A percentile compares a stretch with the other conserved stretches of the same genome.
Conservation (phyloP, 2,113 vertebrate species). For the Chlorocebus sabaeus region DNA sequence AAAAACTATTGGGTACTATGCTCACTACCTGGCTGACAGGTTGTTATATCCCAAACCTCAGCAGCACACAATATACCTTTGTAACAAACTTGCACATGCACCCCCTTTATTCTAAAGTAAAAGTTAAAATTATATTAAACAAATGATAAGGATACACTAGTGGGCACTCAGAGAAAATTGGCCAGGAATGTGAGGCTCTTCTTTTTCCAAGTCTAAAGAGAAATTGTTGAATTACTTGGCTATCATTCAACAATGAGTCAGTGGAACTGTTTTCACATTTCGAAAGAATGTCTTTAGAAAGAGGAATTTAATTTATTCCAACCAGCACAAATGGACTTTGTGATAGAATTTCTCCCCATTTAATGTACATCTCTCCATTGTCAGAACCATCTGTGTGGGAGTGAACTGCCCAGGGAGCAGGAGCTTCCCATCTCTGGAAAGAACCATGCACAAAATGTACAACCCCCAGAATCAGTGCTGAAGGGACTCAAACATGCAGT, state of each 20-base stretch:
- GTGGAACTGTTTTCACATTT: background rate
- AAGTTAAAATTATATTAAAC: background rate
- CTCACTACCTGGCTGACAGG: too few species aligned
- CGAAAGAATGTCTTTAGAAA: conserved; percentile 1
- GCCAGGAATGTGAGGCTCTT: background rate
- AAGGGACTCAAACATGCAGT: background rate
- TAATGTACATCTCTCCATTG: background rate
- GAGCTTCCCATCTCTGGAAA: background rate
- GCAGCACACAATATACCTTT: too few species aligned
- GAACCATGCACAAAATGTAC: rapidly evolving
- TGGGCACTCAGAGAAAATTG: background rate
- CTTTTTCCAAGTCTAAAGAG: background rate
- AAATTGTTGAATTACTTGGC: background rate
- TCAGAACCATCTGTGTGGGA: background rate
- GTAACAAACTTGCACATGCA: too few species aligned
- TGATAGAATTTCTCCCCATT: background rate
- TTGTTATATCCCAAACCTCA: too few species aligned
- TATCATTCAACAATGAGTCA: background rate
- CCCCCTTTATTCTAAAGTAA: too few species aligned
- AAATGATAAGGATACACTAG: background rate
- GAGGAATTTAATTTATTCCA: background rate
- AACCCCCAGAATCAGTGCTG: rapidly evolving
- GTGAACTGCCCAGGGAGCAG: background rate
- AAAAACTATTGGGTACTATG: too few species aligned
- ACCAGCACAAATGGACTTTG: background rate